phyloP scores from a whole-genome alignment of 2,797 vertebrate genomes.

The Catostomus latipinnis region DNA sequence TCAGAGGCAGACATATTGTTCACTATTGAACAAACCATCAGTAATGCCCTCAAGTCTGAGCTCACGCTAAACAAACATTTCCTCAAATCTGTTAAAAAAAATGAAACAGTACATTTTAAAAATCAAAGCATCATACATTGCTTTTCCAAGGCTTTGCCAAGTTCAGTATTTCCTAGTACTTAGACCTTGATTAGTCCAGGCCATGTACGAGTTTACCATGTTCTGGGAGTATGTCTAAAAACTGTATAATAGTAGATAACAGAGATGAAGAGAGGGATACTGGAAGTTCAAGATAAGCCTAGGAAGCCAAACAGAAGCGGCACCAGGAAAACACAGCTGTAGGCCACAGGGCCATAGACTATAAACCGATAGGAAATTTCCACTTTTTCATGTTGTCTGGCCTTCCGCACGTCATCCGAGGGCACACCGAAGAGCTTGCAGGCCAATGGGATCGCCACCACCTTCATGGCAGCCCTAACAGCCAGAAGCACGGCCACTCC shows the following conservation, averaged over 20 bases:
- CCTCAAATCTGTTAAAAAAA: background rate
- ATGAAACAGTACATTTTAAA: background rate
- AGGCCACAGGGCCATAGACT: slow-evolving; percentile 92
- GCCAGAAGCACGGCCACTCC: slow-evolving; percentile 85
- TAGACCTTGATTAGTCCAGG: background rate
- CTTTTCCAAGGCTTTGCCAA: background rate
- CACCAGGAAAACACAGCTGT: slow-evolving; percentile 85
- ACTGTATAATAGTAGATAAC: background rate
- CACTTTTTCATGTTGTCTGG: slow-evolving; percentile 89
- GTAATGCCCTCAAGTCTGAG: background rate
- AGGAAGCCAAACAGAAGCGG: slow-evolving; percentile 85
- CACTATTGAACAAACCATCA: background rate
- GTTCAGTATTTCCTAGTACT: background rate
- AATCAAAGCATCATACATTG: background rate
- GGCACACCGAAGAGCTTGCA: slow-evolving; percentile 86
- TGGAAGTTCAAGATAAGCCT: slow-evolving; percentile 82
- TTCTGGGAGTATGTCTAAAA: slow-evolving; percentile 15
- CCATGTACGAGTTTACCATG: background rate
- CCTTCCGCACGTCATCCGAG: slow-evolving; percentile 79
- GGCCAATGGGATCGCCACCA: slow-evolving; percentile 86
- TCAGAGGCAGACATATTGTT: background rate
- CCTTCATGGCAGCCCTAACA: slow-evolving; percentile 87
- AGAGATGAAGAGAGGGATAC: background rate
- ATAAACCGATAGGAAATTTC: slow-evolving; percentile 95
- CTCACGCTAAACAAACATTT: background rate